phyloP scores from a whole-genome alignment of 2,888 invertebrate genomes.

The Epsilonema sp. region DNA sequence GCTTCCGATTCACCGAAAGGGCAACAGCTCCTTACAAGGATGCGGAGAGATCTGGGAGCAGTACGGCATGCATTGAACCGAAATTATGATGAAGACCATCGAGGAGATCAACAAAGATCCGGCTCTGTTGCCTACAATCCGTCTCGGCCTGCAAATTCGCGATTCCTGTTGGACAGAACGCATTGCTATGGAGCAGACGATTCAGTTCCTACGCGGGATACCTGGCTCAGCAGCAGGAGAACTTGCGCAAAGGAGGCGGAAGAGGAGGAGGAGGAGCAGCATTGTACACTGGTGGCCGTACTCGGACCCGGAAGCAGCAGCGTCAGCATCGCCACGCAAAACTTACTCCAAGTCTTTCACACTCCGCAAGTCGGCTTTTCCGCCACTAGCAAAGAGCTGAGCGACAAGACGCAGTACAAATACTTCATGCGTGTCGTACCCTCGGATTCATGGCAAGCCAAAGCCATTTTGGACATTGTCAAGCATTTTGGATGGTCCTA shows the following conservation, averaged over 20 bases:
- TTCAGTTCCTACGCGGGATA: too few species aligned
- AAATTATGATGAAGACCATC: slow-evolving; percentile 36
- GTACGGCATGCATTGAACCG: slow-evolving; percentile 42
- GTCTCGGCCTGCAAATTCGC: slow-evolving; percentile 46
- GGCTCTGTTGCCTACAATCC: slow-evolving; percentile 39
- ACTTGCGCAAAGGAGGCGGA: too few species aligned
- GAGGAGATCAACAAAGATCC: slow-evolving; percentile 44
- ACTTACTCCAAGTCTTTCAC: slow-evolving; percentile 48
- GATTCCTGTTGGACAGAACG: slow-evolving; percentile 65
- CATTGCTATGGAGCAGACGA: slow-evolving; percentile 53
- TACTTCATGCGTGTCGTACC: slow-evolving; percentile 59
- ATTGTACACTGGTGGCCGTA: slow-evolving; percentile 50
- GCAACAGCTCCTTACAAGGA: too few species aligned
- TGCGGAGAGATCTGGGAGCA: slow-evolving; percentile 48
- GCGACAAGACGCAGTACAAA: slow-evolving; percentile 51
- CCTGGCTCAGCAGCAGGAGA: too few species aligned
- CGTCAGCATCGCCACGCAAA: slow-evolving; percentile 50
- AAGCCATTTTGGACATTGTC: slow-evolving; percentile 49
- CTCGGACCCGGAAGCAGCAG: slow-evolving; percentile 54
- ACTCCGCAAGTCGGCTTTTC: slow-evolving; percentile 53
- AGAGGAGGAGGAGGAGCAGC: too few species aligned
- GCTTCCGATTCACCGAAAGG: too few species aligned
- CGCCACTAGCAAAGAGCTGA: slow-evolving; percentile 52
- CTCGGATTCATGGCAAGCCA: slow-evolving; percentile 54
- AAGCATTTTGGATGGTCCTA: slow-evolving; percentile 54